Evolutionary conservation across 2,113 vertebrate genomes (phyloP), one percentile per base, ranked within the genome.

Genomic region (Silurus glanis): DNA sequence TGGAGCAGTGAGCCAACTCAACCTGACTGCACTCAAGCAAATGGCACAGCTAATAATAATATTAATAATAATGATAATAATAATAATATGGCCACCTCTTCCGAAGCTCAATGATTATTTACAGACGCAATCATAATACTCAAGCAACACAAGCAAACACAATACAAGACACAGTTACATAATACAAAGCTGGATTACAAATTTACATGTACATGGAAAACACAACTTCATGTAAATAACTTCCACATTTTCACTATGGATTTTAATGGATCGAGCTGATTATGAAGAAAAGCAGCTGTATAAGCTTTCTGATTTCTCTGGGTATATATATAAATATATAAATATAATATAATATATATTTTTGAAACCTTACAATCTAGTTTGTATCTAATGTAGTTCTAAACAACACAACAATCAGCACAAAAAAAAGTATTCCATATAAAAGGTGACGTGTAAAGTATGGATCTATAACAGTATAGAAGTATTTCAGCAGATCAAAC

Each of bases 1-100:
- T 90, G 92, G 23, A 84, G 90, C n/a, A 87, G 83, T 19, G 87
- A 87, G 8, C 92, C 92, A 76, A 55, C 75, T 10, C 85, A 49
- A 0, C 69, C 71, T 64, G 83, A 87, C 51, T 71, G 75, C 51
- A 51, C 82, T 23, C 62, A 72, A 80, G 84, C 21, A 45, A 82
- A 89, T 17, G 23, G 51, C 13, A 53, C 66, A 61, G 84, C 3
- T 59, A 84, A 84, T 74, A 47, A 83, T 72, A 8, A 56, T 83
- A 56, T 28, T 56, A 45, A 59, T 72, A n/a, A 47, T 72, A 58
- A n/a, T 69, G 56, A 21, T 82, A 58, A 79, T 37, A 79, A 58
- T 19, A 58, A 79, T 79, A 23, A 61, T 61, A 10, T 37, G 9
- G 56, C 17, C 9, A 59, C 17, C 9, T 21, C 37, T 45, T 47